Conservation (phyloP, 2,113 vertebrate genomes). For the Lathamus discolor region DNA sequence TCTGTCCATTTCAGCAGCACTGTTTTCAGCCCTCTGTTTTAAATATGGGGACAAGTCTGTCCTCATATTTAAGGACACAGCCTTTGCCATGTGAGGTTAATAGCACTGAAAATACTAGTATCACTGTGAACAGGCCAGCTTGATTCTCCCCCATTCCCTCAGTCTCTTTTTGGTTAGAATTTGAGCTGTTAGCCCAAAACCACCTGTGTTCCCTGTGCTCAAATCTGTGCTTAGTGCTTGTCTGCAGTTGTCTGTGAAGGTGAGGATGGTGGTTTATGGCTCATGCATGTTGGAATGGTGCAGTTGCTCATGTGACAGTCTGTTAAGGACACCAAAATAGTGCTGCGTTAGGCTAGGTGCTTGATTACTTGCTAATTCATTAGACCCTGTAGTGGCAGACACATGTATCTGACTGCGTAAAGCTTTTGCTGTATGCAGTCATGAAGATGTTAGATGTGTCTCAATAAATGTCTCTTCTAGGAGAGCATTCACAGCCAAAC, state of each 20-base stretch:
- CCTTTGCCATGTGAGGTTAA: background rate
- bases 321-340: background rate
- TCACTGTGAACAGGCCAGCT: background rate
- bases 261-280: background rate
- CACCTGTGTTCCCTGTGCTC: background rate
- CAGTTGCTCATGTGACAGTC: background rate
- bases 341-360: background rate
- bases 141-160: background rate
- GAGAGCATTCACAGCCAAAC: background rate
- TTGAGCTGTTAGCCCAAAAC: background rate
- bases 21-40: background rate
- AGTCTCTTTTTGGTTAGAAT: background rate
- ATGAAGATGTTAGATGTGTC: background rate
- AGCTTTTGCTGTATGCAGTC: background rate
- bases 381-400: background rate
- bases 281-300: background rate
- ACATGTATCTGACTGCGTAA: fast-evolving
- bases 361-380: background rate
- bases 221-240: background rate
- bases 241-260: background rate
- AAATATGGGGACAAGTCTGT: background rate
- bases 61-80: background rate
- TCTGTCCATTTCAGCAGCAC: background rate
- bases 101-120: background rate
- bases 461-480: background rate